Evolutionary conservation across 2,113 vertebrate species (phyloP), one percentile per base, ranked within the genome.

Genomic region (Nipponia nippon): DNA sequence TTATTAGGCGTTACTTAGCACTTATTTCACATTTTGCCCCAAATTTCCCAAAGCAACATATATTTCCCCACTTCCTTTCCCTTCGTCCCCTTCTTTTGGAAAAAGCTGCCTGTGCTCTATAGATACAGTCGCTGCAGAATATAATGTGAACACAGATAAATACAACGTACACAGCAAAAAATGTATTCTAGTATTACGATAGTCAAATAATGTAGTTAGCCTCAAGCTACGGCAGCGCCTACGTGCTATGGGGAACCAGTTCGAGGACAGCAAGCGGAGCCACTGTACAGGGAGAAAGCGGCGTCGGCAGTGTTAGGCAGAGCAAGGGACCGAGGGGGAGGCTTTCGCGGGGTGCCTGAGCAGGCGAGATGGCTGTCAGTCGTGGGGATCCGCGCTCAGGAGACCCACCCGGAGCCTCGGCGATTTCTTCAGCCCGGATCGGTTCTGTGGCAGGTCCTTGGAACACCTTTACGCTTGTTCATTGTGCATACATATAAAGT

Each of bases 141-240:
- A 96, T 81, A 96, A 62, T 16, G 62, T 95, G 96, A 96, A 96
- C 92, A 95, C 92, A 90, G 96, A 96, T 94, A 94, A 96, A 96
- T 83, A 97, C 94, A 95, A 88, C 84, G 73, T 93, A 96, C 91
- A 97, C 93, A 78, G 95, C 96, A 97, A 96, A 94, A 95, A 96
- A 96, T 87, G 93, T 52, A 90, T 95, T 84, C 92, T 73, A 97
- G 87, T 67, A 92, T 94, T 96, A 96, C 90, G 84, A 95, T 94
- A 96, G 94, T 93, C 95, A 96, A 75, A 94, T 89, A 95, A 97
- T 20, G 90, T n/a, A 23, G 67, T 90, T 63, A 95, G 95, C 91
- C 86, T 94, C 87, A 87, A 95, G 94, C 96, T 89, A 70, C 0
- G 34, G 95, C 95, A 93, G 90, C 73, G 85, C 85, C 83, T 87